Evolutionary conservation across 2,888 invertebrate species (phyloP).

Genomic region (Polyommatus icarus): DNA sequence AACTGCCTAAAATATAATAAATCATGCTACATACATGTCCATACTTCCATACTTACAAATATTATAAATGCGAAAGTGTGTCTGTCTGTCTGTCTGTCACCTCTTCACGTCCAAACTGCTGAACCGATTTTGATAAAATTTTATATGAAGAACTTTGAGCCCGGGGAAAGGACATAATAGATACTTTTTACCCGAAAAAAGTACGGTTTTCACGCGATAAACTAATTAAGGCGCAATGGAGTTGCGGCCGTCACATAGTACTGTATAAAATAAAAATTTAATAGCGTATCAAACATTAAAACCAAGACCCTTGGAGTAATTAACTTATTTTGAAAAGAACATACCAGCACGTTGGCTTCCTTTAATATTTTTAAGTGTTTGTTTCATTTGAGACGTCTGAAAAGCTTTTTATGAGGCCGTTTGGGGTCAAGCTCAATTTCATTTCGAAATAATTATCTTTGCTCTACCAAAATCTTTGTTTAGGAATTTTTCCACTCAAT

Average conservation of each 20-base stretch:
- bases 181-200: no score
- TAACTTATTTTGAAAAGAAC: slow-evolving; percentile 14
- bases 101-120: no score
- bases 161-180: no score
- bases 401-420: slow-evolving; percentile 16
- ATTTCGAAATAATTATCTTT: slow-evolving; percentile 16
- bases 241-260: not conserved
- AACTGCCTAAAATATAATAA: no score
- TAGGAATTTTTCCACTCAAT: not conserved
- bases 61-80: no score
- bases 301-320: slow-evolving; percentile 1
- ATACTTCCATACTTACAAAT: no score
- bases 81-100: no score
- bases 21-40: no score
- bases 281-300: not conserved
- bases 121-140: no score
- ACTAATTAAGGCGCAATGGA: no score
- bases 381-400: not conserved
- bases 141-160: no score
- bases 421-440: slow-evolving; percentile 17
- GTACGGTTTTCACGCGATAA: no score
- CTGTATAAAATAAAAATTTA: not conserved
- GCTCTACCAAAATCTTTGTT: not conserved
- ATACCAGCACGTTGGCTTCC: slow-evolving; percentile 16
- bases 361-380: slow-evolving; percentile 27